These are phyloP conservation scores for Sminthurinus signatus DNA, from an alignment of 1,140 invertebrate species.

Conservation along the genomic window DNA sequence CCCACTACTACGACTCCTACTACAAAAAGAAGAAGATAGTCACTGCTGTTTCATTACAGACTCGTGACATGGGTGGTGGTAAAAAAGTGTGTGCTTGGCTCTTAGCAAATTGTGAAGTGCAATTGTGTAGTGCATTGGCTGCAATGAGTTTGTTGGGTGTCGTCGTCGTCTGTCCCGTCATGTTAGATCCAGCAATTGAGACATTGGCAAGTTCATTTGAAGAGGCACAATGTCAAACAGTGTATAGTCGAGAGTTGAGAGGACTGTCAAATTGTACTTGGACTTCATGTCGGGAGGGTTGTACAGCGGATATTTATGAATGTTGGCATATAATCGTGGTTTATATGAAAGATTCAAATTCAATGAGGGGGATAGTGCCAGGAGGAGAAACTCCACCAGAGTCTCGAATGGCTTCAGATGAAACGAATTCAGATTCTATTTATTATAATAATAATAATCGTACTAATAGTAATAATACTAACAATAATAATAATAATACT, in stretches of 20 bases:
- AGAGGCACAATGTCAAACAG: conserved; percentile 41
- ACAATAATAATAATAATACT: too few species aligned
- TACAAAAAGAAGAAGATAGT: too few species aligned
- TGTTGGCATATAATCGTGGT: conserved; percentile 44
- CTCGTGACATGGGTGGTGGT: conserved; percentile 26
- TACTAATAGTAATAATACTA: too few species aligned
- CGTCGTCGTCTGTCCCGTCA: conserved; percentile 38
- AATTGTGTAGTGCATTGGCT: conserved; percentile 39
- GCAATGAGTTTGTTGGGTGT: conserved; percentile 38
- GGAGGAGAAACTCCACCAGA: too few species aligned
- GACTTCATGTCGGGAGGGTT: conserved; percentile 45
- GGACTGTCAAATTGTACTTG: conserved; percentile 44
- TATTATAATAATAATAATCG: too few species aligned
- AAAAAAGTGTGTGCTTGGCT: conserved; percentile 38
- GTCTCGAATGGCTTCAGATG: too few species aligned
- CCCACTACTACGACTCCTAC: too few species aligned
- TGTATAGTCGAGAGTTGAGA: conserved; percentile 33
- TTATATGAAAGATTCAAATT: conserved; percentile 31
- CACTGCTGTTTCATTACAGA: too few species aligned
- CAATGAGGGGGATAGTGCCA: not conserved
- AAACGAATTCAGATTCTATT: too few species aligned
- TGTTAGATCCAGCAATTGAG: conserved; percentile 43
- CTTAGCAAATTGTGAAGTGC: conserved; percentile 41
- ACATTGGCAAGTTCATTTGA: conserved; percentile 42
- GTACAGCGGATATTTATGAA: conserved; percentile 43